Percentiles rank a stretch among this genome's conserved stretches.
These are phyloP conservation scores for Drosophila simulans DNA, from an alignment of 1,140 invertebrate genomes.

Conservation along the genomic window DNA sequence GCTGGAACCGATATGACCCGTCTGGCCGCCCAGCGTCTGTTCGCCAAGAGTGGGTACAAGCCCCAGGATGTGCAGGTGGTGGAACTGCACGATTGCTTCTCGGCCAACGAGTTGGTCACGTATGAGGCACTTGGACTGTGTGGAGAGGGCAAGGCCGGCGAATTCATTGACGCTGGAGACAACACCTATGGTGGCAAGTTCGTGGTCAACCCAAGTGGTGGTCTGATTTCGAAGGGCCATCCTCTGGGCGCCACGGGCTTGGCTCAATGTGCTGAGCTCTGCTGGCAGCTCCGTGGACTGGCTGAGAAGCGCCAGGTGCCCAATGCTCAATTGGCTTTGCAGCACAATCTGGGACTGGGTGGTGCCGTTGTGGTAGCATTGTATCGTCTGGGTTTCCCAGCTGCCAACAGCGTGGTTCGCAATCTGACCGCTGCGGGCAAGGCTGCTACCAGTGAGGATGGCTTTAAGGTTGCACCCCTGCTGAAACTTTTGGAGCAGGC, in stretches of 20 bases:
- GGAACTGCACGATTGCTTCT: conserved; percentile 99
- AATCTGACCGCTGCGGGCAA: conserved; percentile 83
- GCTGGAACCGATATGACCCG: conserved; percentile 98
- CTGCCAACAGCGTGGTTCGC: conserved; percentile 47
- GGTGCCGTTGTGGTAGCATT: conserved; percentile 97
- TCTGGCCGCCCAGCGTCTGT: conserved; percentile 92
- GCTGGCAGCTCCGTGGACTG: conserved; percentile 96
- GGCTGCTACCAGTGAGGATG: conserved; percentile 75
- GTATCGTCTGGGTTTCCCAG: conserved; percentile 93
- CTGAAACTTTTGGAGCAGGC: conserved; percentile 92
- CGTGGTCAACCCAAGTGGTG: conserved; percentile 98
- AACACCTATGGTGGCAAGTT: conserved; percentile 99
- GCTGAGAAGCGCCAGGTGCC: conserved; percentile 96
- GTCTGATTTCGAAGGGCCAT: conserved; percentile 99
- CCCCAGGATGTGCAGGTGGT: conserved; percentile 96
- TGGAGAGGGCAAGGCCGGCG: conserved; percentile 94
- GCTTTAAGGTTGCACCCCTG: conserved; percentile 86
- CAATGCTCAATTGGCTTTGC: conserved; percentile 93
- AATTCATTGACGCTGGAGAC: conserved; percentile 95
- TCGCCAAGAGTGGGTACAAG: conserved; percentile 90
- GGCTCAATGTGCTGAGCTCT: conserved; percentile 97
- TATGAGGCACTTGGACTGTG: conserved; percentile 99
- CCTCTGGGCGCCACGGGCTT: conserved; percentile 98
- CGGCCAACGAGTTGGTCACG: conserved; percentile 98
- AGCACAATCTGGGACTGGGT: conserved; percentile 98